Evolutionary conservation across 1,140 invertebrate species (phyloP).

Genomic region (Lepidurus couesii): DNA sequence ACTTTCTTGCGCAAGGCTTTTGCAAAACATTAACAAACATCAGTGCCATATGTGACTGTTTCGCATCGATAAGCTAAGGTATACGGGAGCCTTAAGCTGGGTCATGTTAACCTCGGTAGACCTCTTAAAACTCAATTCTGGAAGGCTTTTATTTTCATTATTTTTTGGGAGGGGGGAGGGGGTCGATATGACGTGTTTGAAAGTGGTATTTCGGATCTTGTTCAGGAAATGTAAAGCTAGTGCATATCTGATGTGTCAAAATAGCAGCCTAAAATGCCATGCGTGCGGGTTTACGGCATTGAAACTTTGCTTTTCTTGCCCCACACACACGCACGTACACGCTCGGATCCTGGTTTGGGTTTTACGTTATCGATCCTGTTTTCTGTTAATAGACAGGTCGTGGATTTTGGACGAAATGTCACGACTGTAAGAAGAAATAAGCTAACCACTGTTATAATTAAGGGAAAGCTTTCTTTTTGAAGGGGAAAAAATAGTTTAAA

Average conservation of each 20-base stretch:
- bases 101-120: no score
- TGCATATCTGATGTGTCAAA: not conserved
- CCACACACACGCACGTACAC: not conserved
- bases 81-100: no score
- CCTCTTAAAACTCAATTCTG: not conserved
- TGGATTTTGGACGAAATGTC: not conserved
- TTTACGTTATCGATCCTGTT: conserved; percentile 19
- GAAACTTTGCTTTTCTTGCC: not conserved
- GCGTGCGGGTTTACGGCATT: not conserved
- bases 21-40: no score
- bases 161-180: not conserved
- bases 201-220: not conserved
- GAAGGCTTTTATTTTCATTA: not conserved
- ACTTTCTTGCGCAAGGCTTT: no score
- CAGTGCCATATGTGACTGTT: no score
- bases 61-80: no score
- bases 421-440: not conserved
- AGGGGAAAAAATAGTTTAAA: no score
- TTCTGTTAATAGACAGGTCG: not conserved
- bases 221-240: not conserved
- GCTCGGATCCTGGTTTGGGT: not conserved
- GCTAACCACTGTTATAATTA: not conserved
- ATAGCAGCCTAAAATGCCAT: not conserved
- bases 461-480: not conserved
- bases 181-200: not conserved